Percentiles rank a stretch among this genome's conserved stretches.
These are phyloP conservation scores for Anguilla anguilla DNA, from an alignment of 2,797 vertebrate species.

Conservation along the genomic window DNA sequence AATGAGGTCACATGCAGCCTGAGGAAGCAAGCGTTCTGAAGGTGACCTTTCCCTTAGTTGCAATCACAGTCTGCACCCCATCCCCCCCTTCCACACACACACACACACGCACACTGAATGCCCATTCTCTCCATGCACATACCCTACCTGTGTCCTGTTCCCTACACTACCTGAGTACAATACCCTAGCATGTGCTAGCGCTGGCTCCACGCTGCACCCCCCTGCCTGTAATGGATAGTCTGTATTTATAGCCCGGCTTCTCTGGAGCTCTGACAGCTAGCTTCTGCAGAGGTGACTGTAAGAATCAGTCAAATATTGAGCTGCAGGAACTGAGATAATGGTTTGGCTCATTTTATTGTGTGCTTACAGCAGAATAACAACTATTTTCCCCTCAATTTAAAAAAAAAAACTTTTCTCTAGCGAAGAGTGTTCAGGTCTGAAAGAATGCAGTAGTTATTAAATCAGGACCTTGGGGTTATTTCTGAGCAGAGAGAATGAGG, in stretches of 20 bases:
- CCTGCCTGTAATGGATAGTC: not conserved
- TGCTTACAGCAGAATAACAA: conserved; percentile 16
- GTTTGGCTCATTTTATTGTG: not conserved
- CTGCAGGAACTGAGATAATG: not conserved
- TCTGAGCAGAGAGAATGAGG: conserved; percentile 26
- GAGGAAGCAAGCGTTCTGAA: not conserved
- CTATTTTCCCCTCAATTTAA: not conserved
- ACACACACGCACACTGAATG: not conserved
- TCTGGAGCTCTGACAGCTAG: not conserved
- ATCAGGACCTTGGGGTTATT: conserved; percentile 26
- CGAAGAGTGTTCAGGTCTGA: not conserved
- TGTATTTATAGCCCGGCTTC: conserved; percentile 11
- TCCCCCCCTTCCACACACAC: not conserved
- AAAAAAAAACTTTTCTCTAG: not conserved
- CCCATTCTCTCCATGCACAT: not conserved
- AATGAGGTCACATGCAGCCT: not conserved
- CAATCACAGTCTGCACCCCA: not conserved
- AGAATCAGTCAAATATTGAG: not conserved
- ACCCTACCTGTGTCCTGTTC: not conserved
- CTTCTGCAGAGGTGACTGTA: not conserved
- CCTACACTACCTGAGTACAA: not conserved
- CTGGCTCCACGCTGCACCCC: not conserved
- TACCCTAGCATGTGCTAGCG: not conserved
- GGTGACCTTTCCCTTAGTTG: not conserved
- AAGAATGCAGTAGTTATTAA: conserved; percentile 10